Percentiles rank a stretch among this genome's conserved stretches.
Evolutionary conservation across 2,797 vertebrate species (phyloP).

Genomic region (Leuciscus waleckii): DNA sequence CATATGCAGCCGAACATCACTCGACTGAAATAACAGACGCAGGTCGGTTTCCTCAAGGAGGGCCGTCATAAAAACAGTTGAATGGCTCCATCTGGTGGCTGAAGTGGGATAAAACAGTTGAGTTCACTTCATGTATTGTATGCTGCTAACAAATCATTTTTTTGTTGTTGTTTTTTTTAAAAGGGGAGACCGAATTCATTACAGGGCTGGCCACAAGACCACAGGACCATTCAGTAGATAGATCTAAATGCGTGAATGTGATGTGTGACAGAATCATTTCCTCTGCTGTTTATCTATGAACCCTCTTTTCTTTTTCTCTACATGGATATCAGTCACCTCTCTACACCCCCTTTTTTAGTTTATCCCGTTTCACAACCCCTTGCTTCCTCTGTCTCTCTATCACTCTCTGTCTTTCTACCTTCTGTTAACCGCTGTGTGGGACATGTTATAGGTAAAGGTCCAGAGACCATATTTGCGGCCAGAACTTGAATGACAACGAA

Average conservation of each 20-base stretch:
- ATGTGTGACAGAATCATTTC: constrained; percentile 38
- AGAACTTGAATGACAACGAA: constrained; percentile 99
- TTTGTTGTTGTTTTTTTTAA: background rate
- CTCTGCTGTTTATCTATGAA: constrained; percentile 42
- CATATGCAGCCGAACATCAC: constrained; percentile 57
- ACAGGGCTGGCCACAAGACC: background rate
- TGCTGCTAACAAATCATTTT: background rate
- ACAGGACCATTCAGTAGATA: background rate
- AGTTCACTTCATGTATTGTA: background rate
- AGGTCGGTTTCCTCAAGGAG: constrained; percentile 26
- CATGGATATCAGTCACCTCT: constrained; percentile 26
- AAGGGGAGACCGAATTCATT: background rate
- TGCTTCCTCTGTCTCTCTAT: constrained; percentile 53
- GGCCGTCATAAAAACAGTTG: constrained; percentile 17
- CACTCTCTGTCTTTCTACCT: constrained; percentile 51
- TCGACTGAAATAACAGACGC: constrained; percentile 34
- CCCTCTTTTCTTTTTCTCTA: constrained; percentile 33
- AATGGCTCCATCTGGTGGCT: constrained; percentile 60
- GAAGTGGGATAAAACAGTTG: background rate
- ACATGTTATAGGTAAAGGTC: constrained; percentile 98
- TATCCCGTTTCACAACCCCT: constrained; percentile 21
- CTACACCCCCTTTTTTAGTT: constrained; percentile 22
- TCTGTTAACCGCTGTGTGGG: constrained; percentile 76
- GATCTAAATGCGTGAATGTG: constrained; percentile 46
- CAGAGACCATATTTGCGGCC: constrained; percentile 99